Evolutionary conservation across 2,888 invertebrate species (phyloP), one percentile per base, ranked within the genome.

Genomic region (Heliconius charithonia): DNA sequence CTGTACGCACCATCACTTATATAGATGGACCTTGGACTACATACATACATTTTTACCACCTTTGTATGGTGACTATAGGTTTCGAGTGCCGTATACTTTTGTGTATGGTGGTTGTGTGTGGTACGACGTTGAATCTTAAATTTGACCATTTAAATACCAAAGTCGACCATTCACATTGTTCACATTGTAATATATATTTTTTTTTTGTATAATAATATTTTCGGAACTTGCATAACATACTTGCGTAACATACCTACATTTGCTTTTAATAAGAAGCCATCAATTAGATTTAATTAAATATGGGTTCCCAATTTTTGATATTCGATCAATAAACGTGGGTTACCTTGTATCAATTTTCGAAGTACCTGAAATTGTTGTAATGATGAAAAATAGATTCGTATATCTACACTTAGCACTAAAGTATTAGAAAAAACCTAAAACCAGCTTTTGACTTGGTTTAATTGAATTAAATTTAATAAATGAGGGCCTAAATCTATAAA

Each of bases 11-110:
- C 92, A 92, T 93, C 90, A 91, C 90, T 91, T 91, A 91, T 92
- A 93, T 91, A 89, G 89, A 92, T 91, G 85, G 89, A 89, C 93
- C 93, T 94, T 93, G 94, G 89, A 83, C 93, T 89, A 93, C 88
- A 91, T 91, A 93, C 88, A 91, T 91, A 81, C 75, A 79, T 77
- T 77, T 81, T 79, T 89, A 89, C 87, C 87, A 82, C 81, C 81
- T 80, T 80, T 73, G 71, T 76, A 81, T 77, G 79, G 75, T 71
- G 67, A 77, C 41, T 41, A 69, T 79, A 75, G 79, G 74, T 76
- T 76, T 75, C 67, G 67, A 77, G 76, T 77, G 72, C 74, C 67
- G 69, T 67, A 78, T 74, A 59, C 67, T 78, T 74, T 69, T 62
- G 72, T 25, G 59, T 59, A 74, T 66, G 37, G 6, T 27, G 22